Evolutionary conservation across 1,140 invertebrate species (phyloP), one percentile per base, ranked within the genome.

Genomic region (Drosophila neocordata): DNA sequence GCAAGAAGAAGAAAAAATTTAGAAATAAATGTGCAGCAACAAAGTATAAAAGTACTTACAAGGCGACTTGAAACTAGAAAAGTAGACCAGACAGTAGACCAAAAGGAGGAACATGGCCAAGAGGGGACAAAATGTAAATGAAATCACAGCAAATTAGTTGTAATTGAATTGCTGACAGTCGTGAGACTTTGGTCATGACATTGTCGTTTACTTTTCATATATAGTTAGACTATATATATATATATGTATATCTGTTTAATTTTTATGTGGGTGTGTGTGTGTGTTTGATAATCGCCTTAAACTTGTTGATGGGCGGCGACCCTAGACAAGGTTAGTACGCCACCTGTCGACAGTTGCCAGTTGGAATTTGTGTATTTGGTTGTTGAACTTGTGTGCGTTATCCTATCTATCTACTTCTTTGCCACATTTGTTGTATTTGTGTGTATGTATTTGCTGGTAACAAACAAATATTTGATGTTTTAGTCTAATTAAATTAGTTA

Each of bases 401-500:
- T 24, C 2, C 4, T 31, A 6, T 31, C 27, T 31, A 7, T 31
- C 6, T 7, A 31, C 27, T 24, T 1, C 22, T 24, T 24, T 24
- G 22, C 22, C 22, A 24, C 22, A 24, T 24, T 24, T 24, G 22
- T 31, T 7, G 6, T 31, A 31, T 24, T 15, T 58, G 31, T 64
- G 61, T 41, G 62, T 66, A 60, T 74, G 62, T 44, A 73, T 67
- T 51, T 48, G 57, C 57, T 48, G 15, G 18, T 57, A 55, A 69
- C 61, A 57, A 65, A 89, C 88, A 90, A 90, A 90, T 90, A 90
- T 90, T 90, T 90, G 80, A 73, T 73, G 83, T 90, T 90, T 90
- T 90, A 90, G 88, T 80, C 83, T 90, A 90, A 90, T 90, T 90
- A 90, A 90, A 90, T 90, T 90, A 90, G 88, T 75, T 55, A 52